These are phyloP conservation scores for Plebejus melissa DNA, from an alignment of 2,888 invertebrate genomes.

Conservation along the genomic window DNA sequence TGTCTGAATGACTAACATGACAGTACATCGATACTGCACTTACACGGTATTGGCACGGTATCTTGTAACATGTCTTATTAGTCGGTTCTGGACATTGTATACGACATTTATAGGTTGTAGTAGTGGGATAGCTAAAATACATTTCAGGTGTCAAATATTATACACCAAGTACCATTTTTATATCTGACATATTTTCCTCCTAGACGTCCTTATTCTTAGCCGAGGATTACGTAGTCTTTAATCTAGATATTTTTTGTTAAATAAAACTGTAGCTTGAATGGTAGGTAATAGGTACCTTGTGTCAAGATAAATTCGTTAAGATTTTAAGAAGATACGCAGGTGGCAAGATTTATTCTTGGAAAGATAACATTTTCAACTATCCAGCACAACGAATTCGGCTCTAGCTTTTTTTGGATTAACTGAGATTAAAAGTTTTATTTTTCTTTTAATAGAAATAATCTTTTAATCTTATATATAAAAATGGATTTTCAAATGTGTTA, in stretches of 20 bases:
- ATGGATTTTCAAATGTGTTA: too few relatives aligned
- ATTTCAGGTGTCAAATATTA: too few relatives aligned
- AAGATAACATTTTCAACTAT: background rate
- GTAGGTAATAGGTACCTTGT: background rate
- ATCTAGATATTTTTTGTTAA: background rate
- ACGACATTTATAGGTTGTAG: background rate
- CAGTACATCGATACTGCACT: background rate
- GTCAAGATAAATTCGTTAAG: background rate
- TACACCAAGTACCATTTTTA: too few relatives aligned
- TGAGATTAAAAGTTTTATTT: background rate
- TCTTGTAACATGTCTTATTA: background rate
- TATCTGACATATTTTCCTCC: too few relatives aligned
- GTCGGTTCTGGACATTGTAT: background rate
- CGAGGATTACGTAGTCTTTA: too few relatives aligned
- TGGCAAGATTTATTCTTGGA: background rate
- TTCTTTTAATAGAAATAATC: too few relatives aligned
- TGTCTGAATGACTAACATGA: background rate
- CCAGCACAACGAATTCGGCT: background rate
- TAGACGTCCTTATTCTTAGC: too few relatives aligned
- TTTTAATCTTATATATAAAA: too few relatives aligned
- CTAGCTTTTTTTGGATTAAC: background rate
- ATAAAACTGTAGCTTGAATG: background rate
- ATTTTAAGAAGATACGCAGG: background rate
- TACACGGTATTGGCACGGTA: background rate
- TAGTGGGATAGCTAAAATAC: too few relatives aligned